These are phyloP conservation scores for Aelia acuminata DNA, from an alignment of 2,888 invertebrate genomes.

Conservation along the genomic window DNA sequence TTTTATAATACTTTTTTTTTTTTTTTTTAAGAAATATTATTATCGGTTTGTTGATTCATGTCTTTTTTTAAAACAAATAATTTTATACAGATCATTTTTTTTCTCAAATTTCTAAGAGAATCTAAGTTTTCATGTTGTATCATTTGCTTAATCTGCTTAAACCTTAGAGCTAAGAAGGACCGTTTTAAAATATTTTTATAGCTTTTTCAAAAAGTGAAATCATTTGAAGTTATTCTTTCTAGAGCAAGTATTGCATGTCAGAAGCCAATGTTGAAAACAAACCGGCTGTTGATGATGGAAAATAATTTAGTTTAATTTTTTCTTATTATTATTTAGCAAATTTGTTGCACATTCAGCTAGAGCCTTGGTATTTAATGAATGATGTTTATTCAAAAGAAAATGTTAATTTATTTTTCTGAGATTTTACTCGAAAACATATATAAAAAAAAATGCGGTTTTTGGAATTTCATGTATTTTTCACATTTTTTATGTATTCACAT, in stretches of 20 bases:
- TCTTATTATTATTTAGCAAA: neutral
- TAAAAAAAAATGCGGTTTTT: too few relatives aligned
- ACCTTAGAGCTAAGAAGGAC: neutral
- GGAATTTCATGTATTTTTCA: too few relatives aligned
- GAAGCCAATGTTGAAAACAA: neutral
- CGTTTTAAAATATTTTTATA: slow-evolving; percentile 29
- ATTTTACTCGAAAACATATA: too few relatives aligned
- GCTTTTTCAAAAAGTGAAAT: slow-evolving; percentile 21
- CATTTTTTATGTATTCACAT: too few relatives aligned
- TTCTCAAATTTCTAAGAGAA: neutral
- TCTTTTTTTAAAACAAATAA: too few relatives aligned
- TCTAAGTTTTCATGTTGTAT: neutral
- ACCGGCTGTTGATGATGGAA: neutral
- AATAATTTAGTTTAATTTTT: neutral
- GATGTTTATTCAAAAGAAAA: too few relatives aligned
- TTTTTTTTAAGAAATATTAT: too few relatives aligned
- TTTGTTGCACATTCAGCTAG: too few relatives aligned
- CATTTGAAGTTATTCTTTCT: neutral
- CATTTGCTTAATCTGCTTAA: neutral
- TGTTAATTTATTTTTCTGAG: too few relatives aligned
- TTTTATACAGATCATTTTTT: neutral
- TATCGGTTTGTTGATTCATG: too few relatives aligned
- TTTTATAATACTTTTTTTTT: too few relatives aligned
- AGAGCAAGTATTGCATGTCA: neutral
- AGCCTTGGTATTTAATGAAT: neutral